Evolutionary conservation across 2,888 invertebrate genomes (phyloP), one percentile per base, ranked within the genome.

Genomic region (Patella depressa): DNA sequence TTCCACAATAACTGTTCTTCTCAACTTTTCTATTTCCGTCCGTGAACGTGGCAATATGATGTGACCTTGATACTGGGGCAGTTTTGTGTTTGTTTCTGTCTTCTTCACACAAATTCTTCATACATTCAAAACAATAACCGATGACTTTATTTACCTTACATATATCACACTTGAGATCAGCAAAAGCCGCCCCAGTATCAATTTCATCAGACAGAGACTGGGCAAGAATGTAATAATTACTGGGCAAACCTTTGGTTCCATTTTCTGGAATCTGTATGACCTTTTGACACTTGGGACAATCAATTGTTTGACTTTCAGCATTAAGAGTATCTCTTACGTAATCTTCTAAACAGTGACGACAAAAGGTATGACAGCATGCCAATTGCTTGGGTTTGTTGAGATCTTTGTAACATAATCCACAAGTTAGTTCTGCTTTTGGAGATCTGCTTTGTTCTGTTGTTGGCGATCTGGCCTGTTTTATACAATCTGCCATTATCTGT

Each of bases 41-140:
- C 76, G 73, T 76, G 15, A 76, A 72, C 1, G 73, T 24, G 11
- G 65, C 65, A 53, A 76, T 76, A 59, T 76, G 76, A 65, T 76
- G 76, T n/a, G 53, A 54, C 24, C 65, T n/a, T 3, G 76, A 65
- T 53, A 53, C 55, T 29, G 55, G 59, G 3, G 55, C 73, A 53
- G n/a, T 54, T 69, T 76, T 76, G 57, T 76, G 76, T 24, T 65
- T 57, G n/a, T 72, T 65, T 54, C 73, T 76, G 69, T 73, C 72
- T 1, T 72, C 72, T 45, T 57, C 57, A 29, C 76, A 76, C 53
- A 76, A 69, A 53, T 76, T 76, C 53, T 54, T 76, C n/a, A 34
- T n/a, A 53, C 76, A 76, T 54, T 76, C 76, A 53, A 76, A 72
- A 69, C 76, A 76, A 59, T 69, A 76, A 29, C 76, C 76, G 5